Evolutionary conservation across 2,113 vertebrate species (phyloP).

Genomic region (Crotalus viridis): DNA sequence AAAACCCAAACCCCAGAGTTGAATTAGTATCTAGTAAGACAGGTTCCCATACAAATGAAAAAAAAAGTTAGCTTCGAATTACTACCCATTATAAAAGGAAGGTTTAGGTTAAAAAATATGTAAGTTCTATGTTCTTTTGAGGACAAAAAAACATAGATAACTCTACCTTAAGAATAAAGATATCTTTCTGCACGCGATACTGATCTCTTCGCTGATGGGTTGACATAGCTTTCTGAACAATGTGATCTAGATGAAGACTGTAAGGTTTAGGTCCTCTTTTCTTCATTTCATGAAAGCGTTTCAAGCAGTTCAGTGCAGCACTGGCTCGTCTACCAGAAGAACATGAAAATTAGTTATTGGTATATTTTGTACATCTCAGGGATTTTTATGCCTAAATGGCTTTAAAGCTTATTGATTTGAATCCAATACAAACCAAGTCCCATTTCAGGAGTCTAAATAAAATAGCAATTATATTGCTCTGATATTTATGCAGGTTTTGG

Average conservation of each 20-base stretch:
- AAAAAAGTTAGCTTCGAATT: neutral
- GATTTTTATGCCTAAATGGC: neutral
- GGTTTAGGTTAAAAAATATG: neutral
- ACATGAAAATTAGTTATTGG: neutral
- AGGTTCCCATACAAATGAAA: neutral
- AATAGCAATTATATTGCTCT: neutral
- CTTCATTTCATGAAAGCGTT: slow-evolving; percentile 97
- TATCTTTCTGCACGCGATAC: slow-evolving; percentile 88
- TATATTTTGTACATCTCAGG: neutral
- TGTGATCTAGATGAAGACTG: slow-evolving; percentile 96
- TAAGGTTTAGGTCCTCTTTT: slow-evolving; percentile 92
- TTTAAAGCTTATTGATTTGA: neutral
- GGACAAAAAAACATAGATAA: neutral
- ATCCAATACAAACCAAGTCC: neutral
- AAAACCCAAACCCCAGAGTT: neutral
- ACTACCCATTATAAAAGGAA: neutral
- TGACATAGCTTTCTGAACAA: slow-evolving; percentile 89
- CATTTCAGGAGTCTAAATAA: neutral
- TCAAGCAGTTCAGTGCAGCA: slow-evolving; percentile 92
- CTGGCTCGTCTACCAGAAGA: slow-evolving; percentile 85
- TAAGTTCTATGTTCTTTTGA: neutral
- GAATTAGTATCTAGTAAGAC: neutral
- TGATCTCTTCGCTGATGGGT: slow-evolving; percentile 87
- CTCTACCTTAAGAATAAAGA: slow-evolving; percentile 91
- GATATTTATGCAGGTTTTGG: neutral